These are phyloP conservation scores for Thermophis baileyi DNA, from an alignment of 2,113 vertebrate species.

Conservation along the genomic window DNA sequence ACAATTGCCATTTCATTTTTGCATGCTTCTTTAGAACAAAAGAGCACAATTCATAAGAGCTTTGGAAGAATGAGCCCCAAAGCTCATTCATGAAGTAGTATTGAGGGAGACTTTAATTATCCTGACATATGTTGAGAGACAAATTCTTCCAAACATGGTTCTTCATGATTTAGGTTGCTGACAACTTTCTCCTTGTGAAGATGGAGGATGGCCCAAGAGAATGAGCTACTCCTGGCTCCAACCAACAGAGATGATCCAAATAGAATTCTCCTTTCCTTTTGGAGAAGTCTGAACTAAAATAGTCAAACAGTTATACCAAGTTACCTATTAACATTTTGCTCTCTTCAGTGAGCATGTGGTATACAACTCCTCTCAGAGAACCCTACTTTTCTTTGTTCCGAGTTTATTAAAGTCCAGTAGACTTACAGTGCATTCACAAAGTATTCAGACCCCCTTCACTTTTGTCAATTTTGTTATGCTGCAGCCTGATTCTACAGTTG, in stretches of 20 bases:
- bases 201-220: neutral
- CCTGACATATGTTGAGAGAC: neutral
- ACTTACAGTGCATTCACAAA: neutral
- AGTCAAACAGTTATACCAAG: too few species aligned
- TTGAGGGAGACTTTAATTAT: neutral
- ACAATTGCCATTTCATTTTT: neutral
- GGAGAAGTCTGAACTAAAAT: too few species aligned
- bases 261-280: too few species aligned
- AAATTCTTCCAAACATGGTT: neutral
- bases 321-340: too few species aligned
- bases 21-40: neutral
- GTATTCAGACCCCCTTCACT: neutral
- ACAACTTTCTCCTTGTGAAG: neutral
- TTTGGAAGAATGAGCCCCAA: neutral
- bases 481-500: neutral
- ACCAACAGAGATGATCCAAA: neutral
- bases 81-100: neutral
- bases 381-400: too few species aligned
- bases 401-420: too few species aligned
- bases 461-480: neutral
- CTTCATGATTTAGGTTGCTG: neutral
- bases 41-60: neutral
- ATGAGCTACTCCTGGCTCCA: neutral
- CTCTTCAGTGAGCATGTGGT: too few species aligned
- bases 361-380: too few species aligned